Conservation (phyloP, 2,113 vertebrate species). For the Anhinga rufa region DNA sequence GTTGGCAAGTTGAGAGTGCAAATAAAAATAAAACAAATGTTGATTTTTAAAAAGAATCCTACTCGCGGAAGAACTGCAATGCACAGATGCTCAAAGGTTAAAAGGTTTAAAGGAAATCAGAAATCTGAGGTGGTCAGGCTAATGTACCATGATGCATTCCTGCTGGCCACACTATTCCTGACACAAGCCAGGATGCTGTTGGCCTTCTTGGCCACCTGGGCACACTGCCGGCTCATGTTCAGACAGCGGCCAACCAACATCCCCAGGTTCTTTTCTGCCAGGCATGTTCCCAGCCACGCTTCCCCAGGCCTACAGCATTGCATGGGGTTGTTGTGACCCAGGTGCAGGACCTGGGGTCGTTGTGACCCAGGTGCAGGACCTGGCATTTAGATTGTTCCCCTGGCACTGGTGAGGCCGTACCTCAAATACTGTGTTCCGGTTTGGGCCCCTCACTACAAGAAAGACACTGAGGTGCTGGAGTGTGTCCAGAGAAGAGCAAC, state of each 20-base stretch:
- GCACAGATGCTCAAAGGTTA: not conserved
- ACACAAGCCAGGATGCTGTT: not conserved
- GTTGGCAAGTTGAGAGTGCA: not conserved
- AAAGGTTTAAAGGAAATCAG: not conserved
- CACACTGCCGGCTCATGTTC: not conserved
- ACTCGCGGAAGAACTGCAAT: not conserved
- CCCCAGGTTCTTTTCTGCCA: rapidly evolving
- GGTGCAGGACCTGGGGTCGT: not conserved
- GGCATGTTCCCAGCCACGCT: not conserved
- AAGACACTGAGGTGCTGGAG: not conserved
- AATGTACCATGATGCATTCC: not conserved
- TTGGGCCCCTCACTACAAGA: not conserved
- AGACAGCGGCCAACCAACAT: rapidly evolving
- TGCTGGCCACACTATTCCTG: not conserved
- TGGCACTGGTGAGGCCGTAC: too few species aligned
- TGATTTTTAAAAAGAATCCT: not conserved
- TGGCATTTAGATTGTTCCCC: rapidly evolving
- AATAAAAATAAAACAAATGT: not conserved
- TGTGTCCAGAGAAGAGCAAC: rapidly evolving
- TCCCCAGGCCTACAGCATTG: not conserved
- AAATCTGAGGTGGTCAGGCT: not conserved
- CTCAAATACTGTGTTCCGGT: not conserved
- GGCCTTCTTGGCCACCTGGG: not conserved
- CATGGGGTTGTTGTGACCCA: not conserved
- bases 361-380: not conserved